These are phyloP conservation scores for Salvelinus alpinus DNA, from an alignment of 2,113 vertebrate genomes.

Conservation along the genomic window DNA sequence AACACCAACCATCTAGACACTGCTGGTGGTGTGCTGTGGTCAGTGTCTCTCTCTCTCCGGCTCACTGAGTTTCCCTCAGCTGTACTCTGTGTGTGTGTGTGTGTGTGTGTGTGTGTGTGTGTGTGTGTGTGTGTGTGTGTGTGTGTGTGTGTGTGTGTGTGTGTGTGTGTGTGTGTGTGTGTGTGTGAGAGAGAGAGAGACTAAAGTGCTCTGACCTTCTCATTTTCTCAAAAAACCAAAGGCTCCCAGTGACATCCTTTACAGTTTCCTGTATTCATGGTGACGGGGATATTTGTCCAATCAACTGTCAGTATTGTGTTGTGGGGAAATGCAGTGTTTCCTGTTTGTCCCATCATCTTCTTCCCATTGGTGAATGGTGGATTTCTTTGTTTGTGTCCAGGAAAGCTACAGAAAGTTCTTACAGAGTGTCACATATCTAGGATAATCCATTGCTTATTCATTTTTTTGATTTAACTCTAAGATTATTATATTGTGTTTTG, in stretches of 20 bases:
- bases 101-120: neutral
- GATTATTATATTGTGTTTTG: too few species aligned
- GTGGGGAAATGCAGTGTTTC: slow-evolving; percentile 66
- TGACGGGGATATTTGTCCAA: slow-evolving; percentile 62
- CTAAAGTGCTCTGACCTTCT: neutral
- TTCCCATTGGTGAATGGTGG: slow-evolving; percentile 36
- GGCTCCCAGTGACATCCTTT: slow-evolving; percentile 28
- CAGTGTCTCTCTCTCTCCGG: too few species aligned
- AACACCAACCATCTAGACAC: neutral
- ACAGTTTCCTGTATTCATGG: slow-evolving; percentile 73
- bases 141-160: too few species aligned
- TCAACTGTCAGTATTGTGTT: slow-evolving; percentile 38
- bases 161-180: neutral
- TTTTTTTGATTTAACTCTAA: too few species aligned
- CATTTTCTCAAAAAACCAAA: neutral
- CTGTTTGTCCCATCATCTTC: slow-evolving; percentile 65
- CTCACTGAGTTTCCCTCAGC: neutral
- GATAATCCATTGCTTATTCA: too few species aligned
- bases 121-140: too few species aligned
- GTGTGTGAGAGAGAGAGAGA: neutral
- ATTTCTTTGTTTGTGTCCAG: slow-evolving; percentile 31
- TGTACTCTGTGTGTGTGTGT: neutral
- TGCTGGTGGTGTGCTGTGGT: neutral
- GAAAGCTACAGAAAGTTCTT: slow-evolving; percentile 18
- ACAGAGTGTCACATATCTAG: too few species aligned